Evolutionary conservation across 2,113 vertebrate species (phyloP).

Genomic region (Eidolon helvum): DNA sequence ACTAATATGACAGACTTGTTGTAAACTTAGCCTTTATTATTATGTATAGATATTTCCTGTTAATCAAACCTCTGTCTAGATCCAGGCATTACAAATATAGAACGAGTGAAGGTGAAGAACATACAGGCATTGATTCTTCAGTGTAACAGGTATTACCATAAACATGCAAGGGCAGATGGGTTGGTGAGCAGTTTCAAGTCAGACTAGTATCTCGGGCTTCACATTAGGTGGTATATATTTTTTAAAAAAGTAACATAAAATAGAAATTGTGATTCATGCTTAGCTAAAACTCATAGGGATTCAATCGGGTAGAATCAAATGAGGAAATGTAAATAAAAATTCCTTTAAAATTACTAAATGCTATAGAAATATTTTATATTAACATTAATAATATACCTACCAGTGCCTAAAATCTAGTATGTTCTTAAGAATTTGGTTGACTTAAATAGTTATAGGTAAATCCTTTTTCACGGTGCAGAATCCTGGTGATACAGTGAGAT

Average conservation of each 20-base stretch:
- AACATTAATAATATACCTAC: neutral
- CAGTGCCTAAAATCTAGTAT: neutral
- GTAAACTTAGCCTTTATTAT: neutral
- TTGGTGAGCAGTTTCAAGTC: neutral
- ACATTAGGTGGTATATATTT: neutral
- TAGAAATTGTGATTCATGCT: neutral
- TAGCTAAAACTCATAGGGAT: neutral
- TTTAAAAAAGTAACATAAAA: constrained; percentile 25
- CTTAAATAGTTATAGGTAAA: neutral
- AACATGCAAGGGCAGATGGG: neutral
- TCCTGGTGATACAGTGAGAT: neutral
- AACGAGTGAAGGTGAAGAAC: neutral
- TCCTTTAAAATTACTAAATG: neutral
- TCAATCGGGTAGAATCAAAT: neutral
- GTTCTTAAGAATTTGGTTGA: neutral
- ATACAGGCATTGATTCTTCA: neutral
- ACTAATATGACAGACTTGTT: neutral
- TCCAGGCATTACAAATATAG: neutral
- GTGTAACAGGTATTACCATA: neutral
- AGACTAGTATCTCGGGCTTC: neutral
- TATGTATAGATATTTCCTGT: neutral
- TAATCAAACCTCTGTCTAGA: neutral
- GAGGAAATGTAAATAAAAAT: neutral
- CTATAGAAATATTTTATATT: neutral
- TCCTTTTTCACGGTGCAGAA: neutral